Evolutionary conservation across 2,888 invertebrate genomes (phyloP), one percentile per base, ranked within the genome.

Genomic region (Eretmocerus hayati): DNA sequence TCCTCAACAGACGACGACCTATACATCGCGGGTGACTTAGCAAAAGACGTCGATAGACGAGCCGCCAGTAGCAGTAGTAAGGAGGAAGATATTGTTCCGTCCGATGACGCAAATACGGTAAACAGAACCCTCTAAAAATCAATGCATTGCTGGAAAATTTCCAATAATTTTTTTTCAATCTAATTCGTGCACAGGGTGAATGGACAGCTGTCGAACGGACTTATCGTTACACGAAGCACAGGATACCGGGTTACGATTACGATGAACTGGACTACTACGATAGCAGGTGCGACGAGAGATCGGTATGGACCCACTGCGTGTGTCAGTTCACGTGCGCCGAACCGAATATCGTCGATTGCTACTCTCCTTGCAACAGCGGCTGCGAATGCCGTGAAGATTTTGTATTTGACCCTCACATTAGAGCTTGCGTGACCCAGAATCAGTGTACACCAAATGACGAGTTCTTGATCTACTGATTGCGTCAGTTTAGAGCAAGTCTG

Each of bases 321-420:
- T 69, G 69, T 48, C 68, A 68, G 50, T 69, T 69, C 38, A 68
- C 68, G 6, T 70, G 69, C 38, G 42, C 53, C 6, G 57, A 66
- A 19, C 67, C 64, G 2, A 60, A 64, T 23, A 55, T 63, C 26
- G 66, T 69, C 11, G 68, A 70, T 42, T 69, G 69, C 53, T 70
- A 64, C 48, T 64, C 62, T 15, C 69, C 69, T 1, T 70, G 69
- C 38, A 54, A 53, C 43, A 63, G 62, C 43, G 69, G 69, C 21
- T 70, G 69, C 52, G 65, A 69, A 46, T 70, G 69, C 37, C 69
- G 64, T 48, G 67, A 67, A 31, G 62, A 67, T 31, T 70, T 59
- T 42, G 69, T 69, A 0, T 69, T 61, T 44, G 67, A 70, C 13
- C 62, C 63, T 19, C 54, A 57, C 42, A 55, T 54, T 2, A 54